Percentiles rank a stretch among this genome's conserved stretches.
phyloP scores from a whole-genome alignment of 1,140 invertebrate genomes.

The Ceratina australensis region DNA sequence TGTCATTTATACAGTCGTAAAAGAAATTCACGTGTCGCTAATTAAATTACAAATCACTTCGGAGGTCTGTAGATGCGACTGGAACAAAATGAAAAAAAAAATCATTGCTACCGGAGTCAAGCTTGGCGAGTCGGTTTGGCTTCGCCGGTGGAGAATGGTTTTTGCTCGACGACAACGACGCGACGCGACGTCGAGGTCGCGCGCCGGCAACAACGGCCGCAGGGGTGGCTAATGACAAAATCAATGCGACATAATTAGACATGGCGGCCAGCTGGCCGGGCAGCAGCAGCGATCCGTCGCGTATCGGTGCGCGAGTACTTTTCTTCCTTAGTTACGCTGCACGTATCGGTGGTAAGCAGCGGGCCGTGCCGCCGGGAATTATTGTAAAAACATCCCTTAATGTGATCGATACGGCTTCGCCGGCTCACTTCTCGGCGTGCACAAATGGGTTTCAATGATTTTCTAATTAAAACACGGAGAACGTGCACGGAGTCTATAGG shows the following conservation, averaged over 20 bases:
- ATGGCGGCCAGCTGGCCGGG: slow-evolving; percentile 74
- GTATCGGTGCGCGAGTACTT: slow-evolving; percentile 15
- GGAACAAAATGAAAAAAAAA: too few species aligned
- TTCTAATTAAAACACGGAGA: too few species aligned
- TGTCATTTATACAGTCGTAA: too few species aligned
- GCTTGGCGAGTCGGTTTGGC: slow-evolving; percentile 17
- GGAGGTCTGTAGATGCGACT: not conserved
- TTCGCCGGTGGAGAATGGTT: slow-evolving; percentile 67
- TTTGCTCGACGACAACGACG: slow-evolving; percentile 35
- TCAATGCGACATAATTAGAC: slow-evolving; percentile 80
- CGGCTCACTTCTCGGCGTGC: too few species aligned
- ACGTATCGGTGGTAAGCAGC: slow-evolving; percentile 33
- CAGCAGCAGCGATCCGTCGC: slow-evolving; percentile 38
- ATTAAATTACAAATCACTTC: too few species aligned
- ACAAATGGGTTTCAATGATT: too few species aligned
- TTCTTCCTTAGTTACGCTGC: not conserved
- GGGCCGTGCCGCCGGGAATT: slow-evolving; percentile 62
- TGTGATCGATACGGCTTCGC: slow-evolving; percentile 71
- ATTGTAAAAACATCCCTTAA: slow-evolving; percentile 77
- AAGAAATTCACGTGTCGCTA: too few species aligned
- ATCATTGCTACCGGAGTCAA: slow-evolving; percentile 33
- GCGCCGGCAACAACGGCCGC: slow-evolving; percentile 59
- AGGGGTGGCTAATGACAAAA: slow-evolving; percentile 79
- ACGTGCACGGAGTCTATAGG: too few species aligned
- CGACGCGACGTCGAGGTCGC: slow-evolving; percentile 61